A percentile compares a stretch with the other conserved stretches of the same genome.
Evolutionary conservation across 2,113 vertebrate genomes (phyloP).

Genomic region (Boleophthalmus pectinirostris): DNA sequence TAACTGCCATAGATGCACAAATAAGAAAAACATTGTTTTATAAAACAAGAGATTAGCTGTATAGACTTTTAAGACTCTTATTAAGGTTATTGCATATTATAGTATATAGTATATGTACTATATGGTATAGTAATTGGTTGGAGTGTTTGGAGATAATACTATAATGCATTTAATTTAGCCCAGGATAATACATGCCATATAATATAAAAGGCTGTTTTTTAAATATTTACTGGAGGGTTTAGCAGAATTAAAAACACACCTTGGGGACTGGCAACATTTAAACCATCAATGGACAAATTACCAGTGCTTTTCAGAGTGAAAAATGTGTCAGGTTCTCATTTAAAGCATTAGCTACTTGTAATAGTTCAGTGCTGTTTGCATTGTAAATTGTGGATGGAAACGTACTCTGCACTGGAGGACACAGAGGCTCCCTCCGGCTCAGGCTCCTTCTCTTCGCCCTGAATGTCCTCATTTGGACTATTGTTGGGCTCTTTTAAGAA

Average conservation of each 20-base stretch:
- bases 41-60: no score
- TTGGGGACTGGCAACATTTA: no score
- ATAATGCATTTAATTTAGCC: not conserved
- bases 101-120: no score
- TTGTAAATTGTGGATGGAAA: not conserved
- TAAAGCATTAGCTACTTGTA: not conserved
- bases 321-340: not conserved
- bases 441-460: slow-evolving; percentile 27
- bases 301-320: not conserved
- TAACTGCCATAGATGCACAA: not conserved
- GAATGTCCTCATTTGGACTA: slow-evolving; percentile 27
- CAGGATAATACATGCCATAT: not conserved
- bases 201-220: not conserved
- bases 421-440: slow-evolving; percentile 39
- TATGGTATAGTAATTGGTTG: no score
- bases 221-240: no score
- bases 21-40: not conserved
- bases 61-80: no score
- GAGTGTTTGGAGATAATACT: no score
- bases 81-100: not conserved
- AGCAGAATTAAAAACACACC: no score
- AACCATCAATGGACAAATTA: not conserved
- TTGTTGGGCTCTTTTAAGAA: slow-evolving; percentile 31
- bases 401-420: slow-evolving; percentile 70
- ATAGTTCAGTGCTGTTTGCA: not conserved